Evolutionary conservation across 2,113 vertebrate genomes (phyloP).

Genomic region (Paramisgurnus dabryanus): DNA sequence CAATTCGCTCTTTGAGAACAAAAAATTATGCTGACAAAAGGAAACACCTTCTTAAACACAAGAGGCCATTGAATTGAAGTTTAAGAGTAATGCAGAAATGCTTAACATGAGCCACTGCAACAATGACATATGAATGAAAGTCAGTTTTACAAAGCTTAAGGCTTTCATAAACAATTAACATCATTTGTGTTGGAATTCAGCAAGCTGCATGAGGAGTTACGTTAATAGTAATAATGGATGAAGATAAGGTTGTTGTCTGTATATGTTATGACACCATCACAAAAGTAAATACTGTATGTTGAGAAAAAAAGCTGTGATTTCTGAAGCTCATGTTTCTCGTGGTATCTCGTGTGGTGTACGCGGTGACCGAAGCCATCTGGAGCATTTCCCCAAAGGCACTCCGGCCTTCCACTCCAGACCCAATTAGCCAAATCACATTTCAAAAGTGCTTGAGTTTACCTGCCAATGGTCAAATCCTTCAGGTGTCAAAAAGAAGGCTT

Average conservation of each 20-base stretch:
- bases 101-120: background rate
- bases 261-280: too few relatives aligned
- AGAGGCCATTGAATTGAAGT: background rate
- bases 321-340: background rate
- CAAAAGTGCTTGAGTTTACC: slow-evolving; percentile 70
- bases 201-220: too few relatives aligned
- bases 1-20: too few relatives aligned
- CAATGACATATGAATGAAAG: background rate
- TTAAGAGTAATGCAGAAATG: background rate
- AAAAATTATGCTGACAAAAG: background rate
- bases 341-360: background rate
- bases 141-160: too few relatives aligned
- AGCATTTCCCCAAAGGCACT: slow-evolving; percentile 56
- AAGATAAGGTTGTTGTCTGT: too few relatives aligned
- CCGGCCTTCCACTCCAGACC: slow-evolving; percentile 73
- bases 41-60: background rate
- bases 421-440: slow-evolving; percentile 80
- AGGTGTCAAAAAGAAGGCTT: slow-evolving; percentile 68
- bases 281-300: too few relatives aligned
- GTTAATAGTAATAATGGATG: too few relatives aligned
- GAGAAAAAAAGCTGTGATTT: background rate
- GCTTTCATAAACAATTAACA: too few relatives aligned
- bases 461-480: slow-evolving; percentile 65
- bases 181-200: too few relatives aligned
- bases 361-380: slow-evolving; percentile 39